Base-by-base conservation (phyloP, 2,113 vertebrate species). In the Ictalurus furcatus region DNA sequence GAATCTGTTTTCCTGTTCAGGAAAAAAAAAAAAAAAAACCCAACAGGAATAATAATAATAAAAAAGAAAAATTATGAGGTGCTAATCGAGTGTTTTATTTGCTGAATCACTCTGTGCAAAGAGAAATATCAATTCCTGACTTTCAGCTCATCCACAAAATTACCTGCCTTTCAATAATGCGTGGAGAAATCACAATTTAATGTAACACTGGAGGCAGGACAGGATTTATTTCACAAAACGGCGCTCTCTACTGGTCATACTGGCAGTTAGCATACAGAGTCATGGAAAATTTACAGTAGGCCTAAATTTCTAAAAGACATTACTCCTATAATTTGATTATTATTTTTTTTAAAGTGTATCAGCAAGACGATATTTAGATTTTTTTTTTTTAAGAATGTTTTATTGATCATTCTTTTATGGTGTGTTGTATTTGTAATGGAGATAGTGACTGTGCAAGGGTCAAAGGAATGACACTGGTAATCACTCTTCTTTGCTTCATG, bases 221-320 rank as follows among this genome's bases (percentile, higher is more conserved):
- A 76, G 85, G 59, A 34, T 28, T 34, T 40, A 78, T 74, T 48
- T 78, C 17, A 76, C 58, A 74, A 76, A 63, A 84, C 6, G 1
- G 11, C 61, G 88, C 88, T 58, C 56, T 88, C 88, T 61, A 65
- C 40, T 88, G 88, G 69, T 34, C 69, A 78, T 37, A 63, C 13
- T 63, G 61, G 6, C 4, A 85, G 2, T 61, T n/a, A 54, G 23
- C 87, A 37, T 87, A 54, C 48, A 69, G 54, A 81, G 37, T 56
- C 21, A 65, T 23, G 69, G 8, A 25, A 87, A 14, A 17, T 23
- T 13, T n/a, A 54, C 44, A 25, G 23, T 44, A 63, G 54, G 8
- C 13, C 30, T 48, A 19, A 17, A 59, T 37, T 78, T 59, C 2
- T 78, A 28, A 78, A 78, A 79, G 13, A 52, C 44, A 79, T 16